These are phyloP conservation scores for Novumbra hubbsi DNA, from an alignment of 2,797 vertebrate species.

Conservation along the genomic window DNA sequence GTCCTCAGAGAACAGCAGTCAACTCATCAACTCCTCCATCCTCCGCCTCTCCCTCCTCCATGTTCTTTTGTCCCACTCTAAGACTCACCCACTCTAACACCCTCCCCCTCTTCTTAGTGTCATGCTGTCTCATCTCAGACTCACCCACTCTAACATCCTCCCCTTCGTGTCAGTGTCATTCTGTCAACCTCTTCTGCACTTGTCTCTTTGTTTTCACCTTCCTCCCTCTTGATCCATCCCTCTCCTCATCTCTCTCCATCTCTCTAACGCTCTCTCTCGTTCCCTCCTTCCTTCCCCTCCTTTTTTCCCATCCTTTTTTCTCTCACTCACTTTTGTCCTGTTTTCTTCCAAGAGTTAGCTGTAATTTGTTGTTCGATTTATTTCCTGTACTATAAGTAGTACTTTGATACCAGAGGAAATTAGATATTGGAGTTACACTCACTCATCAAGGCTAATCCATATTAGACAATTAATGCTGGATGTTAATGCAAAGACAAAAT, in stretches of 20 bases:
- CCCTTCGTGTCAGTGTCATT: neutral
- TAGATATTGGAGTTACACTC: neutral
- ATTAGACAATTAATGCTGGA: neutral
- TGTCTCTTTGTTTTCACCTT: neutral
- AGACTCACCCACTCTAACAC: neutral
- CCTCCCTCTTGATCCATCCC: neutral
- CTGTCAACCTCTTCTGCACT: neutral
- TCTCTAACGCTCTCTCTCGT: neutral
- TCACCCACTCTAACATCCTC: neutral
- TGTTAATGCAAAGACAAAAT: neutral
- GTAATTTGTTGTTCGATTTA: neutral
- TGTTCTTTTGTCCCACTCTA: neutral
- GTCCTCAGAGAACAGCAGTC: neutral
- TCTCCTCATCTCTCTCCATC: neutral
- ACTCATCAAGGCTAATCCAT: neutral
- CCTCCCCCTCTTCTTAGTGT: slow-evolving; percentile 2
- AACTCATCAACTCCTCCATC: neutral
- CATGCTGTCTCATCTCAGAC: neutral
- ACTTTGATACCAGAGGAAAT: slow-evolving; percentile 2
- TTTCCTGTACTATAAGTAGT: neutral
- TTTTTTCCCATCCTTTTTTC: neutral
- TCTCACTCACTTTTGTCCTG: neutral
- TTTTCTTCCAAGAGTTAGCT: neutral
- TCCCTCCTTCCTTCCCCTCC: neutral
- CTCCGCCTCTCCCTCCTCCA: neutral